These are phyloP conservation scores for Xiphorhynchus erythropygius DNA, from an alignment of 2,797 vertebrate genomes.

Conservation along the genomic window DNA sequence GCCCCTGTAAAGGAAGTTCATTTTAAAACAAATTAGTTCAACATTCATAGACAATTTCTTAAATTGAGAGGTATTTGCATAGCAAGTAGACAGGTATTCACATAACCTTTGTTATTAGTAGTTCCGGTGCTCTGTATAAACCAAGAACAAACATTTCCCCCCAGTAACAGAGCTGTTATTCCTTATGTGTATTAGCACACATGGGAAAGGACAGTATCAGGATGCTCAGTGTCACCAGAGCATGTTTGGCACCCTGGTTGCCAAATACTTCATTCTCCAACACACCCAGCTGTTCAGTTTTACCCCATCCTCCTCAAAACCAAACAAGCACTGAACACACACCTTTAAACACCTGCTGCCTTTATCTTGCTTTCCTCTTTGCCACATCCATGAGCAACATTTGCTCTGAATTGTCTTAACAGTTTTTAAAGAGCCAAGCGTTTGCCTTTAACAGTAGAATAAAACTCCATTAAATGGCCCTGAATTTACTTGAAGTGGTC, in stretches of 20 bases:
- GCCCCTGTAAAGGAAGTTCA: not conserved
- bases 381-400: not conserved
- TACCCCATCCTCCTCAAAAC: not conserved
- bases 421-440: not conserved
- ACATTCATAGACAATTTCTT: not conserved
- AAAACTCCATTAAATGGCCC: not conserved
- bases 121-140: not conserved
- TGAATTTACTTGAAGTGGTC: constrained; percentile 42
- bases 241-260: fast-evolving
- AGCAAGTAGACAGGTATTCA: constrained; percentile 8
- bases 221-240: not conserved
- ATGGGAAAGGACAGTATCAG: not conserved
- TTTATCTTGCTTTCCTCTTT: not conserved
- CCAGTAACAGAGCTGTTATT: not conserved
- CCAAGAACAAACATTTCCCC: not conserved
- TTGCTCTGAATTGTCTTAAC: not conserved
- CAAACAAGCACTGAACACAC: not conserved
- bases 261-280: not conserved
- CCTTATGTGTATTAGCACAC: not conserved
- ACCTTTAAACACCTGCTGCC: not conserved
- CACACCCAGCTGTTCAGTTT: not conserved
- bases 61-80: constrained; percentile 14
- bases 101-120: not conserved
- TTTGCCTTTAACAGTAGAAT: constrained; percentile 19
- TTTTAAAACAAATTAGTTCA: constrained; percentile 9